Percentiles rank a stretch among this genome's conserved stretches.
Conservation (phyloP, 2,888 invertebrate species). For the Diachrysia chrysitis region DNA sequence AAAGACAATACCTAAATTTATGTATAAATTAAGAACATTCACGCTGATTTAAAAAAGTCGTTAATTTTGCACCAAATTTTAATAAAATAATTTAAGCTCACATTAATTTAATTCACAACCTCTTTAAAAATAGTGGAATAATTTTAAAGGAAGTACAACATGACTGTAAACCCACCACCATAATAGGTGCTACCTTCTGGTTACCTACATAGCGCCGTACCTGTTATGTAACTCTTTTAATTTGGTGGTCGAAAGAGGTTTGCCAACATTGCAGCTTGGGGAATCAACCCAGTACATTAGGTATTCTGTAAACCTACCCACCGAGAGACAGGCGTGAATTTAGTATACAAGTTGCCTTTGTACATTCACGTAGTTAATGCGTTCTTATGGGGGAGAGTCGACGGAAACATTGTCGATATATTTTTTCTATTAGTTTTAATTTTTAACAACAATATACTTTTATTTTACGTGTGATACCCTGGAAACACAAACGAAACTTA, state of each 20-base stretch:
- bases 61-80: neutral
- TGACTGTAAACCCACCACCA: conserved; percentile 18
- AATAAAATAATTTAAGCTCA: conserved; percentile 8
- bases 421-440: neutral
- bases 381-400: conserved; percentile 12
- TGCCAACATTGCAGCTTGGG: conserved; percentile 58
- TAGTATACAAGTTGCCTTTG: conserved; percentile 47
- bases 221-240: conserved; percentile 57
- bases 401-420: neutral
- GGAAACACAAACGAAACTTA: no score
- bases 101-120: conserved; percentile 9
- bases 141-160: conserved; percentile 13
- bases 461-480: no score
- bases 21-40: no score
- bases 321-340: conserved; percentile 53
- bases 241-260: conserved; percentile 62
- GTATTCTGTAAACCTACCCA: conserved; percentile 57
- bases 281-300: conserved; percentile 57
- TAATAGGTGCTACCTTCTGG: conserved; percentile 42
- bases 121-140: conserved; percentile 14
- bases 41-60: neutral
- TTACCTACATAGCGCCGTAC: conserved; percentile 35
- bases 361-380: conserved; percentile 38
- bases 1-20: no score
- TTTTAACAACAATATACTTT: neutral